A percentile compares a stretch with the other conserved stretches of the same genome.
These are phyloP conservation scores for Holocentrus rufus DNA, from an alignment of 2,797 vertebrate genomes.

Conservation along the genomic window DNA sequence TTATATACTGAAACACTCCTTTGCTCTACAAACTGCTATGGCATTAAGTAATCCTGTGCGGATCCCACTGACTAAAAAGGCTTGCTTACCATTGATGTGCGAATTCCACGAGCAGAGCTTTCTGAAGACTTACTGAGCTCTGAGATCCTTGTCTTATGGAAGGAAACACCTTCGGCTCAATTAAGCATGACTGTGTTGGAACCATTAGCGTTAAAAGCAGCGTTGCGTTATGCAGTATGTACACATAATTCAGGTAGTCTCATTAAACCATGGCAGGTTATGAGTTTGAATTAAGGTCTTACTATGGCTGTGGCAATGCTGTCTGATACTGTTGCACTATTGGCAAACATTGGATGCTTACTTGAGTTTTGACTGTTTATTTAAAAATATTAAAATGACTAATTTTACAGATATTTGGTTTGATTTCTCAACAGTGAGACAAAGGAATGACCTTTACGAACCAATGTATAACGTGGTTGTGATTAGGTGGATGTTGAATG, in stretches of 20 bases:
- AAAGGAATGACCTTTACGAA: not conserved
- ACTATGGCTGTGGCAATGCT: too few relatives aligned
- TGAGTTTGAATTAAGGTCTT: slow-evolving; percentile 18
- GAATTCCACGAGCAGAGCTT: slow-evolving; percentile 62
- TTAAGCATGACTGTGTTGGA: slow-evolving; percentile 53
- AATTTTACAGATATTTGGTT: not conserved
- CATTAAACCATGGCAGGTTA: slow-evolving; percentile 28
- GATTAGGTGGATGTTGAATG: not conserved
- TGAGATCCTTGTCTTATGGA: slow-evolving; percentile 56
- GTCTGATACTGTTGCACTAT: too few relatives aligned
- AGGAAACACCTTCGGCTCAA: slow-evolving; percentile 56
- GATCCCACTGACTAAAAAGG: slow-evolving; percentile 70
- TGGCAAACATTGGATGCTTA: too few relatives aligned
- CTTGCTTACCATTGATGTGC: slow-evolving; percentile 56
- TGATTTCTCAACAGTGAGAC: not conserved
- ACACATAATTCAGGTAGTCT: slow-evolving; percentile 48
- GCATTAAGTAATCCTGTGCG: slow-evolving; percentile 74
- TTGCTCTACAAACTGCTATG: slow-evolving; percentile 74
- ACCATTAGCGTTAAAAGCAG: slow-evolving; percentile 43
- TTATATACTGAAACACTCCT: slow-evolving; percentile 74
- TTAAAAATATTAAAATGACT: too few relatives aligned
- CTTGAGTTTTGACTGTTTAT: too few relatives aligned
- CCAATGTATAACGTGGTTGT: not conserved
- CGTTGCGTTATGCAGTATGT: slow-evolving; percentile 46
- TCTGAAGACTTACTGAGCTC: slow-evolving; percentile 49